Conservation (phyloP, 2,888 invertebrate species). For the Priapulus caudatus region DNA sequence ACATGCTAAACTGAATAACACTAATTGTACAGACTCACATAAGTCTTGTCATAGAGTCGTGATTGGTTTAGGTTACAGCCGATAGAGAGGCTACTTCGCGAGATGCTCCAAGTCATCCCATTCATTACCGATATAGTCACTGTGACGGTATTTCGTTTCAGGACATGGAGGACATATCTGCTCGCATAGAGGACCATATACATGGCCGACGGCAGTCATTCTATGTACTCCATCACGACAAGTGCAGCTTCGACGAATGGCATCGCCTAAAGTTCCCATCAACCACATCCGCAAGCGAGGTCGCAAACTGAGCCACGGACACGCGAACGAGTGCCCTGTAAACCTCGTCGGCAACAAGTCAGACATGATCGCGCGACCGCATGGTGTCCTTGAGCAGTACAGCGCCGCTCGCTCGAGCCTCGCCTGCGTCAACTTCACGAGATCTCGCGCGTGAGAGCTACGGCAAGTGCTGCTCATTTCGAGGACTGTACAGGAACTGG, state of each 20-base stretch:
- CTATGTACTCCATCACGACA: slow-evolving; percentile 80
- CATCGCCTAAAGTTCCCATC: slow-evolving; percentile 64
- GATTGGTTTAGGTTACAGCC: too few relatives aligned
- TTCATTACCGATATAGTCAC: too few relatives aligned
- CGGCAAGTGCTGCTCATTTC: too few relatives aligned
- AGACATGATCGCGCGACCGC: slow-evolving; percentile 61
- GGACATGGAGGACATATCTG: too few relatives aligned
- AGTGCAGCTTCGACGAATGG: slow-evolving; percentile 75
- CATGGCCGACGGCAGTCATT: slow-evolving; percentile 75
- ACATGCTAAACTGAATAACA: too few relatives aligned
- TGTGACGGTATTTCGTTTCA: too few relatives aligned
- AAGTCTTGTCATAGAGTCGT: too few relatives aligned
- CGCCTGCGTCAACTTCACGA: slow-evolving; percentile 72
- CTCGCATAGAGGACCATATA: too few relatives aligned
- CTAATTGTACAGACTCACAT: too few relatives aligned
- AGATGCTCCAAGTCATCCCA: too few relatives aligned
- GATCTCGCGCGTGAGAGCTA: too few relatives aligned
- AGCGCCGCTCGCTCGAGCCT: slow-evolving; percentile 62
- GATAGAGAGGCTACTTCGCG: too few relatives aligned
- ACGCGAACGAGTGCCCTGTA: slow-evolving; percentile 53
- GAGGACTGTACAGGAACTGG: not conserved
- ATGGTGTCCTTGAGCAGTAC: slow-evolving; percentile 58
- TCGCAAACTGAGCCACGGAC: slow-evolving; percentile 36
- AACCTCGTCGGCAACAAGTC: slow-evolving; percentile 69
- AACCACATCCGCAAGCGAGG: not conserved